Evolutionary conservation across 2,113 vertebrate genomes (phyloP), one percentile per base, ranked within the genome.

Genomic region (Semnopithecus entellus): DNA sequence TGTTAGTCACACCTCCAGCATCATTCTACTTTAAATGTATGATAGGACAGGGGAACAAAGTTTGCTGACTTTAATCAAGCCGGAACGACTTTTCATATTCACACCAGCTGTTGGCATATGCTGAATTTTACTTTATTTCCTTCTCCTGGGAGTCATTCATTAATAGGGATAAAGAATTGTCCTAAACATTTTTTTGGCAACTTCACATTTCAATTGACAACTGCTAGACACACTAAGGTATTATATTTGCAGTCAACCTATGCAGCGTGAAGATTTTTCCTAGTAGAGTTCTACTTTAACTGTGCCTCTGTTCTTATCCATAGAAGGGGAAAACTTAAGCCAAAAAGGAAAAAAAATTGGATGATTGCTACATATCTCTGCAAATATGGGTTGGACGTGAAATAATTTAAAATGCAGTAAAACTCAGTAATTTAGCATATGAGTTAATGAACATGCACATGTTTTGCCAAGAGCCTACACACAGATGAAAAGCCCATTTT

Each of bases 401-500:
- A 98, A 98, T 97, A 98, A 98, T 95, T 98, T 97, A 98, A 98
- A 98, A 98, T 82, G 59, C 94, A 98, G 97, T 98, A 98, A 98
- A 98, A 98, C 95, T 98, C 90, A 94, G 95, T 98, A 97, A 98
- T 98, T 98, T 98, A 98, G 95, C 98, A 98, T 96, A 92, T 76
- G 96, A 93, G 90, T 98, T 98, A 95, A 95, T 98, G 97, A 96
- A 94, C 98, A 96, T 97, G 96, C 96, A 92, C 66, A 90, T 61
- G 59, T 97, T 98, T 98, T 98, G 96, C 98, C 97, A 98, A 98
- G 96, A 96, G 84, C 82, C 97, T 98, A 84, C 76, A 95, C 96
- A 94, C 95, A 98, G 96, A 98, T 98, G 97, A 98, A 98, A 99
- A 98, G 98, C 81, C 97, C 98, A 97, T 98, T 98, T 98, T 98